Base-by-base conservation (phyloP, 2,888 invertebrate genomes). In the Spodoptera picta region DNA sequence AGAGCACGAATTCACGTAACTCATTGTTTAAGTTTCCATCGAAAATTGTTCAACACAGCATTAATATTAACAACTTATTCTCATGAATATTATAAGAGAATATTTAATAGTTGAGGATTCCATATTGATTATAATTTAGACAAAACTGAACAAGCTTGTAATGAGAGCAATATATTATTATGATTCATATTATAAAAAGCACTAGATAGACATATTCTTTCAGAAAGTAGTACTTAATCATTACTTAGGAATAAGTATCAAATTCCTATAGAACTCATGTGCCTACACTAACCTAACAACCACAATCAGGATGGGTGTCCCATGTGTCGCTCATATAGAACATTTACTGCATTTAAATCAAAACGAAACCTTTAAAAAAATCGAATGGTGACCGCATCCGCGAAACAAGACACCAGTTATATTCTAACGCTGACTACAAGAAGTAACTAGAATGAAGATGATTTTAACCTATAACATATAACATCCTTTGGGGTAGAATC, bases 371-470 rank as follows among this genome's bases (percentile, higher is more conserved):
- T 72, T 72, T 54, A 27, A 49, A 50, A 19, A 52, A 45, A 0
- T 49, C 31, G 41, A 63, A 44, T 36, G 43, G 31, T 49, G 12
- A 65, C 65, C 66, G 49, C 65, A 54, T 67, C 55, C 55, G 73
- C 36, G 23, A 45, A 50, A 47, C 54, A 36, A 19, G 50, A 7
- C 36, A 44, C n/a, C 12, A 44, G 14, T 72, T 14, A 65, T 50
- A 42, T 12, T 27, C 41, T 51, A 36, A 9, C 4, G 36, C 36
- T 36, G 36, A 36, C 5, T 36, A 36, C 7, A 36, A 36, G 36
- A 36, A 36, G 36, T 9, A 36, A 36, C 7, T 36, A 2, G 36
- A 2, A 6, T 36, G 6, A 36, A 36, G 36, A 36, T 36, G 36
- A 36, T 36, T 27, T 27, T 27, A 5, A 27, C 19, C 19, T 19